Evolutionary conservation across 2,113 vertebrate species (phyloP), one percentile per base, ranked within the genome.

Genomic region (Zosterops japonicus): DNA sequence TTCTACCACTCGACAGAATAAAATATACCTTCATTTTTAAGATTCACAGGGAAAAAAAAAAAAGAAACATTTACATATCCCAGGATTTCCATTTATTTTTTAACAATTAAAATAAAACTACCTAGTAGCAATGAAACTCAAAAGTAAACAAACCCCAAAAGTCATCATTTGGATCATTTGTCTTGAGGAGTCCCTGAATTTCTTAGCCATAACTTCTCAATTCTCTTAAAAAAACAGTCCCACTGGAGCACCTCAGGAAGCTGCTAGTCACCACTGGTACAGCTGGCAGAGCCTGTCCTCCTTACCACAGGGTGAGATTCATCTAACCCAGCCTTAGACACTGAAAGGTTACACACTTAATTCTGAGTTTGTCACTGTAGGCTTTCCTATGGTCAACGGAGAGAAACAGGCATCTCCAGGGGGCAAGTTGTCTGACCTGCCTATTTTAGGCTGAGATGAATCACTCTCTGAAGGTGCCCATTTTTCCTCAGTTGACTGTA

Each of bases 371-470:
- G 87, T 79, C 65, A 68, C 87, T 69, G 44, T 11, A 60, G 65
- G 61, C 61, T 87, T 55, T 83, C 67, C 84, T 78, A 14, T 68
- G 53, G n/a, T 21, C 84, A n/a, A 9, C 16, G 13, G 44, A 87
- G 22, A 60, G 61, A 95, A 87, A 53, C 41, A 53, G 41, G 46
- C 31, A 46, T 36, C 63, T 88, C 75, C 53, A 68, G 61, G 49
- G 81, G 46, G 8, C 49, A 70, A 49, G 44, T 22, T 5, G 0
- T 71, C 82, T 71, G 65, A 93, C 78, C 87, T 93, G 65, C 44
- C 82, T 76, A 22, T 83, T 91, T 93, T 61, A 76, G 78, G 85
- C 78, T 53, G 49, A 95, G 85, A 92, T 69, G 10, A 94, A 92
- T 95, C 82, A 85, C 53, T 19, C 78, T 78, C 85, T 91, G 50